Evolutionary conservation across 2,888 invertebrate species (phyloP).

Genomic region (Acanthopleura granulata): DNA sequence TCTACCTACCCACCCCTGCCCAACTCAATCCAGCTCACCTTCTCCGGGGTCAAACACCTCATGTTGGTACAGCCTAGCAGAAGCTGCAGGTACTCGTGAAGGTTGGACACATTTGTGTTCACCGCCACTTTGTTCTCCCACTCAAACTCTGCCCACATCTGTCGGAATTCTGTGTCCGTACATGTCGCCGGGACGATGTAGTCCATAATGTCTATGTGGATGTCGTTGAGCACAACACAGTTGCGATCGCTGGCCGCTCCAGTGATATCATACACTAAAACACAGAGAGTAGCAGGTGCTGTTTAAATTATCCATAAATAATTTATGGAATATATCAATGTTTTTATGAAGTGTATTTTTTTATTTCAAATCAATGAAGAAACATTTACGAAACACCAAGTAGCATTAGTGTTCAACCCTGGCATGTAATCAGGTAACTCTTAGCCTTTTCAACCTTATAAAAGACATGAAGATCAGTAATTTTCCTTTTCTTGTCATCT

Average conservation of each 20-base stretch:
- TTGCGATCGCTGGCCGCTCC: constrained; percentile 93
- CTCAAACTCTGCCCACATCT: constrained; percentile 99
- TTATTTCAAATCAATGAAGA: no score
- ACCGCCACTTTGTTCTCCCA: constrained; percentile 99
- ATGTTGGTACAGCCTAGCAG: constrained; percentile 96
- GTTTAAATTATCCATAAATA: no score
- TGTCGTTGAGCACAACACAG: constrained; percentile 98
- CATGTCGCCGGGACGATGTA: constrained; percentile 86
- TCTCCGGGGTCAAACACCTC: constrained; percentile 98
- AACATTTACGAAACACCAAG: no score
- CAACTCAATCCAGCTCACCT: constrained; percentile 72
- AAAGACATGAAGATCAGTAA: no score
- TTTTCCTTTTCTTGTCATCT: no score
- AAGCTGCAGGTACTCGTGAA: constrained; percentile 93
- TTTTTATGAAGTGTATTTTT: no score
- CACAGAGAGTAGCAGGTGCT: not conserved
- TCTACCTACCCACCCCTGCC: no score
- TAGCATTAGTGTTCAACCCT: no score
- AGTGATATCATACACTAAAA: constrained; percentile 92
- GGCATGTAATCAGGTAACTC: no score
- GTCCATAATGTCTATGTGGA: constrained; percentile 99
- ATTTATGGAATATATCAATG: no score
- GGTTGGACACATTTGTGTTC: constrained; percentile 89
- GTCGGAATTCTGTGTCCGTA: constrained; percentile 95
- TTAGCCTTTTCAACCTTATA: no score